A percentile compares a stretch with the other conserved stretches of the same genome.
Evolutionary conservation across 35 echinoderm and acorn worm genomes (phyloP).

Genomic region (Hemicentrotus pulcherrimus): DNA sequence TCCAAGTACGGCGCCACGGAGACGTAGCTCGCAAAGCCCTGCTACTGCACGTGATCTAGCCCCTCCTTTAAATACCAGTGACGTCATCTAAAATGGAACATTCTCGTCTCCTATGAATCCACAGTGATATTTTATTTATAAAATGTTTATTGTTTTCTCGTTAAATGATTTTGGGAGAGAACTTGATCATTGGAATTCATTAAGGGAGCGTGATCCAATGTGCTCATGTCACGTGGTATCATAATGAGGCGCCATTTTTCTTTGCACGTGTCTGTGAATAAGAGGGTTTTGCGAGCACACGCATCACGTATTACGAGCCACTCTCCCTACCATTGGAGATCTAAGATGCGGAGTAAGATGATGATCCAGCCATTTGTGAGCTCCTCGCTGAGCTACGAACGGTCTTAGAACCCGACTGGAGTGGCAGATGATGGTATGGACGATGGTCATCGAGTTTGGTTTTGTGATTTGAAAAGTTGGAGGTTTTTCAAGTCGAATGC

Average conservation of each 20-base stretch:
- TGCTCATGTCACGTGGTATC: neutral
- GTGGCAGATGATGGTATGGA: neutral
- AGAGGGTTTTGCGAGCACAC: neutral
- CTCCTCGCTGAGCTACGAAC: conserved; percentile 8
- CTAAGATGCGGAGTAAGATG: conserved; percentile 22
- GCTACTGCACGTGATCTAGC: neutral
- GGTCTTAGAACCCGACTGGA: neutral
- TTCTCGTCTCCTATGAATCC: neutral
- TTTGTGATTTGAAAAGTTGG: conserved; percentile 20
- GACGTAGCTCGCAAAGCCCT: neutral
- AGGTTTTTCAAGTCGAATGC: neutral
- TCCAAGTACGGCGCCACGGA: neutral
- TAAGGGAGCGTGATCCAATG: neutral
- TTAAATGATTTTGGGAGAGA: neutral
- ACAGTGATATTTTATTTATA: too few relatives aligned
- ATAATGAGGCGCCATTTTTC: neutral
- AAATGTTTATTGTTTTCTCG: too few relatives aligned
- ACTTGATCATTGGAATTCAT: neutral
- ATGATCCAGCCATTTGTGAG: conserved; percentile 18
- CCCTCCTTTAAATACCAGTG: neutral
- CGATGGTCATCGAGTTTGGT: neutral
- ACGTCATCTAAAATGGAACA: neutral
- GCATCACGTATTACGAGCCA: neutral
- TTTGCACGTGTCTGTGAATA: neutral
- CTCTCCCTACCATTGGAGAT: conserved; percentile 27